A percentile compares a stretch with the other conserved stretches of the same genome.
Evolutionary conservation across 23 tunicate genomes (phyloP).

Genomic region (Clavelina lepadiformis): DNA sequence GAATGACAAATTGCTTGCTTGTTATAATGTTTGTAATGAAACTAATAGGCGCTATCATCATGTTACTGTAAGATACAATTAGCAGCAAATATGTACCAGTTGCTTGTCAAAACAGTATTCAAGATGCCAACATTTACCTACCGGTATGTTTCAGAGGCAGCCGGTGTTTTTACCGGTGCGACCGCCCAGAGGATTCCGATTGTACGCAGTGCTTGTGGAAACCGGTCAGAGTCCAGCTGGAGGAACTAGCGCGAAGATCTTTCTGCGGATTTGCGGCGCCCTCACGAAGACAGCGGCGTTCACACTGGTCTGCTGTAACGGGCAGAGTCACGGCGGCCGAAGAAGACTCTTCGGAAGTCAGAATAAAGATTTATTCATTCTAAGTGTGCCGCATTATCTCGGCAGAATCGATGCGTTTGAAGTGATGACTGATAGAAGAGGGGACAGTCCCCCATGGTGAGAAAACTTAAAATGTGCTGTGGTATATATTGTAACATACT

Average conservation of each 20-base stretch:
- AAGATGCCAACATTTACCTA: background rate
- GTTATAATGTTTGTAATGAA: no score
- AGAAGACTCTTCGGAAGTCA: conserved; percentile 65
- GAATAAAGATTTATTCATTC: conserved; percentile 72
- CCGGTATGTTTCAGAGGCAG: conserved; percentile 38
- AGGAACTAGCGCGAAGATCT: conserved; percentile 70
- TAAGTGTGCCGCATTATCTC: conserved; percentile 80
- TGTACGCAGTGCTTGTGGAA: conserved; percentile 78
- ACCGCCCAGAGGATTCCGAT: conserved; percentile 80
- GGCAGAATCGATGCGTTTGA: conserved; percentile 75
- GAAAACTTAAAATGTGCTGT: conserved; percentile 1
- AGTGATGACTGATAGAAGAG: conserved; percentile 73
- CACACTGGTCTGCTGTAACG: conserved; percentile 59
- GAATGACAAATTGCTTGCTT: no score
- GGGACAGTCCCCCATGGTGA: conserved; percentile 89
- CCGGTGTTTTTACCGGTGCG: conserved; percentile 71
- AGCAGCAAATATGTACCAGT: no score
- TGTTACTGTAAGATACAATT: no score
- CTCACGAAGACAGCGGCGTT: conserved; percentile 73
- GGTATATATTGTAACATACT: no score
- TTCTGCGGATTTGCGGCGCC: conserved; percentile 65
- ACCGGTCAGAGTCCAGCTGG: conserved; percentile 96
- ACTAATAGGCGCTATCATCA: no score
- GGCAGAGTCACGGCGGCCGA: conserved; percentile 8
- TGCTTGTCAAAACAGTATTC: no score